A percentile compares a stretch with the other conserved stretches of the same genome.
Conservation (phyloP, 2,888 invertebrate species). For the Andrena trimmerana region DNA sequence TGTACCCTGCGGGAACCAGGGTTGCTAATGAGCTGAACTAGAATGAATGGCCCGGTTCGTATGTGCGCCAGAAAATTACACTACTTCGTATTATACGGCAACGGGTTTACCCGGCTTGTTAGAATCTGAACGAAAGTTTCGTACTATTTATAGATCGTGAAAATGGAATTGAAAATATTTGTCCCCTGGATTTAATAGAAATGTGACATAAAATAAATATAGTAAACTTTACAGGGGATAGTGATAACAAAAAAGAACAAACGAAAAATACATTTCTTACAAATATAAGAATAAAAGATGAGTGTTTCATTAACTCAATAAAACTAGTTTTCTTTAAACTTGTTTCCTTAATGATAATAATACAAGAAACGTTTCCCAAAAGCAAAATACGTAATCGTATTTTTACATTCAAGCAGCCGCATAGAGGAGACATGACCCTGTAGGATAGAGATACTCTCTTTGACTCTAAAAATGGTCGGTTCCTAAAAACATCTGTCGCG, state of each 20-base stretch:
- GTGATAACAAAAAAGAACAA: neutral
- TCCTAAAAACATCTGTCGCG: conserved; percentile 61
- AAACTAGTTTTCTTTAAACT: neutral
- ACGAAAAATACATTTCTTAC: neutral
- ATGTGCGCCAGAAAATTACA: conserved; percentile 4
- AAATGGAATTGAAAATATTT: conserved; percentile 14
- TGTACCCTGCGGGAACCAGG: neutral
- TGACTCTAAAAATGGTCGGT: conserved; percentile 43
- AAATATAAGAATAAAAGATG: neutral
- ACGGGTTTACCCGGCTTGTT: neutral
- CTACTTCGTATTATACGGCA: neutral
- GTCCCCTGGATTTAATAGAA: neutral
- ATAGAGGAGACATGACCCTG: conserved; percentile 22
- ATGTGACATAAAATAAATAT: neutral
- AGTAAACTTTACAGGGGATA: neutral
- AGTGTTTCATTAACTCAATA: neutral
- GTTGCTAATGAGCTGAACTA: conserved; percentile 39
- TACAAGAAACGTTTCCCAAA: neutral
- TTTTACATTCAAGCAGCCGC: neutral
- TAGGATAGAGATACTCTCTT: conserved; percentile 2
- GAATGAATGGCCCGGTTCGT: conserved; percentile 42
- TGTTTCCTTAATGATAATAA: neutral
- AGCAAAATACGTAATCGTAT: neutral
- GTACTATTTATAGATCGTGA: conserved; percentile 32
- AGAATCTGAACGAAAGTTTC: conserved; percentile 9